Evolutionary conservation across 1,140 invertebrate species (phyloP), one percentile per base, ranked within the genome.

Genomic region (Platyura marginata): DNA sequence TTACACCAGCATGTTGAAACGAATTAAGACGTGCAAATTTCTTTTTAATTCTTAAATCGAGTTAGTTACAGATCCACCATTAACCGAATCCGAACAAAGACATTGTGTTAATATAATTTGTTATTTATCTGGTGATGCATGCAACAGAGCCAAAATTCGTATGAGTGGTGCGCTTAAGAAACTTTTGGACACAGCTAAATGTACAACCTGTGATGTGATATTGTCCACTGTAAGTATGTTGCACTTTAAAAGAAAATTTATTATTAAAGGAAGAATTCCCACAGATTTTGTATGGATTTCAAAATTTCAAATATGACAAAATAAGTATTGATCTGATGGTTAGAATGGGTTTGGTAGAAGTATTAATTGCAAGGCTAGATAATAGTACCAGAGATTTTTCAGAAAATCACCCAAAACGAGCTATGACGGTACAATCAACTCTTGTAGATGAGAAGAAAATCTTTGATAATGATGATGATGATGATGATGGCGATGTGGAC

Each of bases 281-380:
- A 33, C 20, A 60, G 57, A 50, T 61, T 3, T 50, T 61, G 2
- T 51, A 55, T 41, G 54, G 57, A 13, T 44, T 61, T 1, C 54
- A 56, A 21, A 54, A 60, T 38, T 61, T 61, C 42, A 54, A 58
- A 47, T 61, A 61, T 43, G 58, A 61, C 41, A 57, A 60, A 23
- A 43, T 60, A 22, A 60, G 58, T 35, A 60, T 61, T 55, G 56
- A 60, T 25, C 42, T 60, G 3, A 39, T 61, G 47, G 41, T 60
- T 1, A 53, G 47, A 23, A 55, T 59, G 45, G 57, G 58, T 1
- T 34, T 61, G 25, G 48, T 61, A 16, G 46, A 48, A 5, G 47
- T 61, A 42, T 25, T 61, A 32, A 51, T 61, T 15, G 48, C 49
- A n/a, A 55, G 60, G 20, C 35, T 61, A 6, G 54, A 57, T 36